Conservation (phyloP, 1,140 invertebrate species). For the Caenorhabditis brenneri region DNA sequence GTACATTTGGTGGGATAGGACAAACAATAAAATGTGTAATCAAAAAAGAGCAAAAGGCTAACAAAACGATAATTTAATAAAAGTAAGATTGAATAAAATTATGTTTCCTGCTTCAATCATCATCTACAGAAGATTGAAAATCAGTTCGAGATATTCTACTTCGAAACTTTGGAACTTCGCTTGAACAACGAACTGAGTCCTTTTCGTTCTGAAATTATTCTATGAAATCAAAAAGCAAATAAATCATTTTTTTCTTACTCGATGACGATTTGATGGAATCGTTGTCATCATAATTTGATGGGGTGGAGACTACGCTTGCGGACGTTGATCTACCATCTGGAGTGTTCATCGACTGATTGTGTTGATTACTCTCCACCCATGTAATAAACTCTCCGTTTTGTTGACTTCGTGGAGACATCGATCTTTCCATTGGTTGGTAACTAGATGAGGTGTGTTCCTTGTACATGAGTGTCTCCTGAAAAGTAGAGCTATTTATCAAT, state of each 20-base stretch:
- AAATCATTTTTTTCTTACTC: too few species aligned
- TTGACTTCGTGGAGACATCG: neutral
- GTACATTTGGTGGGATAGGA: neutral
- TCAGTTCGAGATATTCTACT: neutral
- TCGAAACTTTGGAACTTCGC: conserved; percentile 11
- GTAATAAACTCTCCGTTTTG: conserved; percentile 29
- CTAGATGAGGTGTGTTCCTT: conserved; percentile 25
- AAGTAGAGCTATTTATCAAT: neutral
- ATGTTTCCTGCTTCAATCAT: neutral
- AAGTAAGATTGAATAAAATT: neutral
- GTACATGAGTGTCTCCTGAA: conserved; percentile 19
- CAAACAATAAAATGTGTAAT: neutral
- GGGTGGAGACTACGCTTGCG: neutral
- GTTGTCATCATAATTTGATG: conserved; percentile 21
- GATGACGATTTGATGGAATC: conserved; percentile 36
- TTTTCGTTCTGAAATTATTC: conserved; percentile 18
- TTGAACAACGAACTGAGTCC: conserved; percentile 18
- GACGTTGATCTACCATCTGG: conserved; percentile 19
- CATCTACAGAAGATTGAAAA: conserved; percentile 27
- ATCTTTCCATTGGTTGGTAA: conserved; percentile 35
- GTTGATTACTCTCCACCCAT: conserved; percentile 21
- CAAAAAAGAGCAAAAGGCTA: neutral
- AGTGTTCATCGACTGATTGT: neutral
- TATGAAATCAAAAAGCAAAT: neutral
- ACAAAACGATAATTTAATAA: neutral